Conservation (phyloP, 1,140 invertebrate genomes). For the Pteromalus puparum region DNA sequence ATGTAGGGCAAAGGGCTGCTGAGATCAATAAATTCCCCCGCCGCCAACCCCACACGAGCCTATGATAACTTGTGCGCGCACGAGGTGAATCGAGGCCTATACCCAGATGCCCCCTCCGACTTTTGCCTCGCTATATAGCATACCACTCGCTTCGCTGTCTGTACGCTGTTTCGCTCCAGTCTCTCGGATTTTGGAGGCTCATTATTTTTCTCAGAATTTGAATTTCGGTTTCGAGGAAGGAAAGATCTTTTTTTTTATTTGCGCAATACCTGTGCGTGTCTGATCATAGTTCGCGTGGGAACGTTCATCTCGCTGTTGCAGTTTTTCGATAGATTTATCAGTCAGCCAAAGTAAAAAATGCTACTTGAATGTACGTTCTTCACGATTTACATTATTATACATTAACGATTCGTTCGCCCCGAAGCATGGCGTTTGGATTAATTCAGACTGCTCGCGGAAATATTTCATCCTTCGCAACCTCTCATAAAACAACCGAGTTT, state of each 20-base stretch:
- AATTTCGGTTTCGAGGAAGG: too few species aligned
- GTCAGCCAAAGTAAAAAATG: background rate
- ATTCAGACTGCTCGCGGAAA: background rate
- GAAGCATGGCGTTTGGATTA: background rate
- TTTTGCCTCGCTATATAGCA: background rate
- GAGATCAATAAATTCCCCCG: constrained; percentile 47
- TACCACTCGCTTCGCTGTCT: background rate
- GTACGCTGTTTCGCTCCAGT: background rate
- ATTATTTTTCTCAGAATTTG: too few species aligned
- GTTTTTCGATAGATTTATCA: too few species aligned
- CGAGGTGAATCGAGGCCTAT: background rate
- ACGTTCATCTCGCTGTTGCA: too few species aligned
- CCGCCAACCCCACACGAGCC: background rate
- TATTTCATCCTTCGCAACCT: background rate
- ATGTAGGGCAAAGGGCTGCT: constrained; percentile 48
- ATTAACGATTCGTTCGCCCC: background rate
- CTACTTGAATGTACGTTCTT: background rate
- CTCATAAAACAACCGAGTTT: background rate
- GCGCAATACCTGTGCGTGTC: too few species aligned
- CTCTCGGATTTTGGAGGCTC: background rate
- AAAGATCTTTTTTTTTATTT: too few species aligned
- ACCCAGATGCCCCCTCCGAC: background rate
- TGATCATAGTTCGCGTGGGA: too few species aligned
- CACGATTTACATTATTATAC: background rate
- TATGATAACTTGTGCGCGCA: background rate